These are phyloP conservation scores for Polydrusus pterygomalis DNA, from an alignment of 2,888 invertebrate genomes.

Conservation along the genomic window DNA sequence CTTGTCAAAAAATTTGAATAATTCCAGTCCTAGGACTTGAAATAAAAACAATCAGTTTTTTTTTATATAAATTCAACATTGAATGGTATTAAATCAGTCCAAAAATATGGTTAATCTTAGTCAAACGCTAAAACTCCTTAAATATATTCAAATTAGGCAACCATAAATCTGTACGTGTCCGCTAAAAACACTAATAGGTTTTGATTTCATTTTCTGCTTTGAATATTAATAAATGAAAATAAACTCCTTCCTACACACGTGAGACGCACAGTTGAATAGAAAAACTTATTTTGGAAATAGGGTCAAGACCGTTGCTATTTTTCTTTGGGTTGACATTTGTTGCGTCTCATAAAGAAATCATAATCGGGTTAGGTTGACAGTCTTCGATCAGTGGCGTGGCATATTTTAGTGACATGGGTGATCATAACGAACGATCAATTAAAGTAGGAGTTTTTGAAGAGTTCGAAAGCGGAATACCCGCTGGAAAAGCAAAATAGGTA, in stretches of 20 bases:
- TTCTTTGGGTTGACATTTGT: constrained; percentile 10
- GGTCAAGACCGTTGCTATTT: constrained; percentile 15
- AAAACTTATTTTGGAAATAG: constrained; percentile 6
- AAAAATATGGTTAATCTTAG: neutral
- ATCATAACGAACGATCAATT: no score
- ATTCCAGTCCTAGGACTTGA: no score
- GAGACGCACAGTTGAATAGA: neutral
- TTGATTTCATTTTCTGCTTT: constrained; percentile 22
- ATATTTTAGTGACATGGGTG: no score
- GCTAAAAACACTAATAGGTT: constrained; percentile 6
- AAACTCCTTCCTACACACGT: constrained; percentile 12
- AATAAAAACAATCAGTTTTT: no score
- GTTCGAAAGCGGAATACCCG: no score
- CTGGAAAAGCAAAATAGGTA: no score
- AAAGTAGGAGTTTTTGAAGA: no score
- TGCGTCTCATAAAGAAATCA: neutral
- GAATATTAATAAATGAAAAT: constrained; percentile 13
- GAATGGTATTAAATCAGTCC: no score
- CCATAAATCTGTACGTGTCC: constrained; percentile 17
- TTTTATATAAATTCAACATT: no score
- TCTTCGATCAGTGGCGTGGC: no score
- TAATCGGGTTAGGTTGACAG: neutral
- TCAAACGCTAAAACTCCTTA: neutral
- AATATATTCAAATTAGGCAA: constrained; percentile 11
- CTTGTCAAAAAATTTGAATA: no score